Evolutionary conservation across 2,888 invertebrate species (phyloP), one percentile per base, ranked within the genome.

Genomic region (Drosophila monieri): DNA sequence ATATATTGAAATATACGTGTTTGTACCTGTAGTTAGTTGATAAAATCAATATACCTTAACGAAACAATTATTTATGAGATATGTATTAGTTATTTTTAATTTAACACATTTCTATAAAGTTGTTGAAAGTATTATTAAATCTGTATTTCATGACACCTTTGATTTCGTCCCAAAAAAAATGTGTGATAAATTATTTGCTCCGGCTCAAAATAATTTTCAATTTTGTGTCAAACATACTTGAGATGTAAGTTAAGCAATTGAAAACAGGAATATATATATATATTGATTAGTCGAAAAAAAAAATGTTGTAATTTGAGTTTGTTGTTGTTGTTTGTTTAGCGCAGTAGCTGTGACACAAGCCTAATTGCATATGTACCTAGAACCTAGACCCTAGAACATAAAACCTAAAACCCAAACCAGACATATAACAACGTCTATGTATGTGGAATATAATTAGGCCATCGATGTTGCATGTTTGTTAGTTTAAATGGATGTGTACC

Each of bases 171-270:
- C 49, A 62, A 74, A 61, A 74, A 61, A 72, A 57, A 77, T 80
- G 77, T 90, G 89, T 90, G 90, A 89, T 89, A 89, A 75, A 74
- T 88, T 60, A 75, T 88, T 88, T 76, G 52, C 73, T 67, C 48
- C 59, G 59, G 74, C 68, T 70, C 39, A 46, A 57, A 51, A 66
- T 73, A 69, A 73, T 77, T 84, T 80, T 78, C 76, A 69, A 80
- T 49, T 59, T 43, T 71, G 53, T 61, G 64, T 65, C 47, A 60
- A 59, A 66, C 64, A 64, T 53, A 64, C 49, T 30, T 65, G 44
- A 53, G 44, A n/a, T 37, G n/a, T 64, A 64, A 66, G 53, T 14
- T 35, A 41, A 27, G 51, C 47, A 65, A 48, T 57, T 44, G 49
- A 39, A 71, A 71, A 69, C 65, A 68, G 67, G 65, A 67, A 65